Conservation (phyloP, 2,797 vertebrate species). For the Melopsittacus undulatus region DNA sequence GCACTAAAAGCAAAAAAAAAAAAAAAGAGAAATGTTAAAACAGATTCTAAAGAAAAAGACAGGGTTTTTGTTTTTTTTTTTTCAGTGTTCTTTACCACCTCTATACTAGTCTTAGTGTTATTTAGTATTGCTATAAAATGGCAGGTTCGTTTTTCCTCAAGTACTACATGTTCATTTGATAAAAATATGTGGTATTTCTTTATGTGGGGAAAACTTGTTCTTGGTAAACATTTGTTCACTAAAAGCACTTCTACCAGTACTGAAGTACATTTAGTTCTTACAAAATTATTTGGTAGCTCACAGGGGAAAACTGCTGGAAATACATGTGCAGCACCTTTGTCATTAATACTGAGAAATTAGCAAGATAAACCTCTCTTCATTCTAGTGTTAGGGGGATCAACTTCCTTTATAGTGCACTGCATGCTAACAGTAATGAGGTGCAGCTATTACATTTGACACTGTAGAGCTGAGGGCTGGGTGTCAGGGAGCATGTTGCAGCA, state of each 20-base stretch:
- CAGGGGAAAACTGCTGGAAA: background rate
- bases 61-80: too few relatives aligned
- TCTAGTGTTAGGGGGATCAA: background rate
- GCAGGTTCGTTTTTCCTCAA: background rate
- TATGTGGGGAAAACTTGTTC: background rate
- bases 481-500: background rate
- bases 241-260: background rate
- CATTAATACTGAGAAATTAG: background rate
- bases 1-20: background rate
- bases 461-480: background rate
- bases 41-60: fast-evolving
- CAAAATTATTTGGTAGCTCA: background rate
- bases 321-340: background rate
- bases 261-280: background rate
- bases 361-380: fast-evolving
- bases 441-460: fast-evolving
- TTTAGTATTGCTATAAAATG: background rate
- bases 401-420: background rate
- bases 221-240: background rate
- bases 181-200: background rate
- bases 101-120: background rate
- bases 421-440: background rate
- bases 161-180: background rate
- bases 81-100: background rate
- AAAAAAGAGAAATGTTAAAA: background rate